Evolutionary conservation across 2,888 invertebrate species (phyloP), one percentile per base, ranked within the genome.

Genomic region (Temnothorax unifasciatus): DNA sequence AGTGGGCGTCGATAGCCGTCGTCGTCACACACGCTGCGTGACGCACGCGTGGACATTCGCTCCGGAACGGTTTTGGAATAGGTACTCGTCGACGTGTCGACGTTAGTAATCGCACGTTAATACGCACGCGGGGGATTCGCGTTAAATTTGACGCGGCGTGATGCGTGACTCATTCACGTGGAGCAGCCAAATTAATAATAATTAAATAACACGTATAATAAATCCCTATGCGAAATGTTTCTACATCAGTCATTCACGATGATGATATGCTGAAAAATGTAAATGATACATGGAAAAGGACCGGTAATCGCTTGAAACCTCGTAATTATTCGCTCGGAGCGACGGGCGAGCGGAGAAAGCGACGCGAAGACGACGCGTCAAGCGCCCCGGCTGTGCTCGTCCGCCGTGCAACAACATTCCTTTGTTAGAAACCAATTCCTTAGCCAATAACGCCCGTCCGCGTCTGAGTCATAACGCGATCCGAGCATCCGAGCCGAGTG

Each of bases 341-440:
- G 29, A 47, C 57, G 21, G 25, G 41, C 54, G 77, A 79, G 29
- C 38, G 69, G 81, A 69, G 81, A 81, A 61, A 73, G 81, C 81
- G 41, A 13, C 34, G 50, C 59, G 61, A 54, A 66, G 69, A 74
- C 59, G 52, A 52, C n/a, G 50, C 64, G 66, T 54, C 63, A 29
- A 21, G 76, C 76, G 59, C 76, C 76, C 57, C 47, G 61, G 69
- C 44, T 38, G 52, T 9, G 29, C 59, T 50, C 38, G 79, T 69
- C 52, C 54, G 64, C 61, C 86, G n/a, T 89, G 81, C 90, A 90
- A 91, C 91, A 90, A 91, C 93, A 93, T 94, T 93, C 93, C 93
- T 93, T 93, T 93, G 93, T 93, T 91, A 90, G 92, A 92, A 93
- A 94, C 90, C 91, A 93, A 93, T 93, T 92, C 89, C 90, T 90